These are phyloP conservation scores for Plagodis pulveraria DNA, from an alignment of 2,888 invertebrate genomes.

Conservation along the genomic window DNA sequence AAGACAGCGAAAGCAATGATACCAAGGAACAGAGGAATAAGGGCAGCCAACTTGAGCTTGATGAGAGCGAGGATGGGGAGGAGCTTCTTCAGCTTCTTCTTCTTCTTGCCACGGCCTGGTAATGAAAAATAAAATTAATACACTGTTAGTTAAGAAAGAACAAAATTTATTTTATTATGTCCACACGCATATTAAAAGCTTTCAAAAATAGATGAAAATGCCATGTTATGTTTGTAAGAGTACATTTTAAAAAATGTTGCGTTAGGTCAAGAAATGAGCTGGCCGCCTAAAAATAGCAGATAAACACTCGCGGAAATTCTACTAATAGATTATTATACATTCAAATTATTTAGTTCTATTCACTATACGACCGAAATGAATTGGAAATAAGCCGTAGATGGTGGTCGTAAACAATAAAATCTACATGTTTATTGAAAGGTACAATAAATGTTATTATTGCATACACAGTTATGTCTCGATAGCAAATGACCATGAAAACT, in stretches of 20 bases:
- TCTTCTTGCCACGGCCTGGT: slow-evolving; percentile 92
- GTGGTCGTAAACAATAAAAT: neutral
- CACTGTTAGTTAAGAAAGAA: neutral
- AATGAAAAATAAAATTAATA: slow-evolving; percentile 27
- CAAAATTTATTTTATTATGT: too few relatives aligned
- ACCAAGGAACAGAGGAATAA: slow-evolving; percentile 90
- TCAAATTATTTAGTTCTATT: too few relatives aligned
- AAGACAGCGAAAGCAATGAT: slow-evolving; percentile 91
- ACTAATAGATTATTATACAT: too few relatives aligned
- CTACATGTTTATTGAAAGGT: neutral
- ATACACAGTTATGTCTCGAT: neutral
- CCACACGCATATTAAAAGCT: too few relatives aligned
- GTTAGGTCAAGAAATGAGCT: too few relatives aligned
- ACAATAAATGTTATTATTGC: neutral
- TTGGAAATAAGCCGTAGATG: neutral
- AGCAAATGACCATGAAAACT: neutral
- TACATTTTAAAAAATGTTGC: too few relatives aligned
- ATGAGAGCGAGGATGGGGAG: slow-evolving; percentile 90
- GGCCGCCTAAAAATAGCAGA: too few relatives aligned
- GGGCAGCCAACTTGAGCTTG: slow-evolving; percentile 90
- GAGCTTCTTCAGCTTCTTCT: slow-evolving; percentile 92
- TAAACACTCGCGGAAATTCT: too few relatives aligned
- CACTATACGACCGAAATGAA: too few relatives aligned
- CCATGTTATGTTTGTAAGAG: too few relatives aligned
- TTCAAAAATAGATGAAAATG: too few relatives aligned